A percentile compares a stretch with the other conserved stretches of the same genome.
These are phyloP conservation scores for Apis dorsata DNA, from an alignment of 1,140 invertebrate genomes.

Conservation along the genomic window DNA sequence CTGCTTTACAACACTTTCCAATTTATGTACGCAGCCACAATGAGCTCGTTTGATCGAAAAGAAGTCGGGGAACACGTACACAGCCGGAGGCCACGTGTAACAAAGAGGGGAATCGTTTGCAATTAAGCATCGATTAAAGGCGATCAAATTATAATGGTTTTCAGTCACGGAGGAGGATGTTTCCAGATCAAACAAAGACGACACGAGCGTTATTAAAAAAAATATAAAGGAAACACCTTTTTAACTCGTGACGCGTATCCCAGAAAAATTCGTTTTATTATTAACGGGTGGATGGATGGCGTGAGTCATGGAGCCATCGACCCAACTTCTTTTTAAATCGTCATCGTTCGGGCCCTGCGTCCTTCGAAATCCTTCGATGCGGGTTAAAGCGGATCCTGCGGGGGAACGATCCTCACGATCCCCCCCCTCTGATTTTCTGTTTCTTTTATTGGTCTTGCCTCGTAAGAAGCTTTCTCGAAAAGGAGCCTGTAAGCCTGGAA, in stretches of 20 bases:
- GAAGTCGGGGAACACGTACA: neutral
- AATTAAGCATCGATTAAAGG: conserved; percentile 39
- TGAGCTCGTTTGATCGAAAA: neutral
- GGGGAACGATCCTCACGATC: neutral
- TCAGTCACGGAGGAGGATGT: neutral
- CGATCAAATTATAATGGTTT: conserved; percentile 17
- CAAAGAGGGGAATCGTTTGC: conserved; percentile 1
- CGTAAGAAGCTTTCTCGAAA: no score
- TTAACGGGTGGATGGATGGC: conserved; percentile 2
- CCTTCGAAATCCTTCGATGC: conserved; percentile 51
- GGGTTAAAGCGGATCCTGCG: conserved; percentile 23
- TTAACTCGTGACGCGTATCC: neutral
- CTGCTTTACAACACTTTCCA: conserved; percentile 1
- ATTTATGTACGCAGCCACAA: conserved; percentile 9
- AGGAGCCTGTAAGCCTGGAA: no score
- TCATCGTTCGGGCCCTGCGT: conserved; percentile 27
- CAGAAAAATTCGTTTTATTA: conserved; percentile 33
- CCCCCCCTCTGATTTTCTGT: no score
- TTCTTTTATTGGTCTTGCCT: no score
- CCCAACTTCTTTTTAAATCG: conserved; percentile 34
- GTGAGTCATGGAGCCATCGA: conserved; percentile 37
- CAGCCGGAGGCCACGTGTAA: neutral
- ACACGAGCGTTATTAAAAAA: neutral
- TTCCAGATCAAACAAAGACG: conserved; percentile 6
- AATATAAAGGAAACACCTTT: neutral